A percentile compares a stretch with the other conserved stretches of the same genome.
phyloP scores from a whole-genome alignment of 2,888 invertebrate species.

The Noctua janthina region DNA sequence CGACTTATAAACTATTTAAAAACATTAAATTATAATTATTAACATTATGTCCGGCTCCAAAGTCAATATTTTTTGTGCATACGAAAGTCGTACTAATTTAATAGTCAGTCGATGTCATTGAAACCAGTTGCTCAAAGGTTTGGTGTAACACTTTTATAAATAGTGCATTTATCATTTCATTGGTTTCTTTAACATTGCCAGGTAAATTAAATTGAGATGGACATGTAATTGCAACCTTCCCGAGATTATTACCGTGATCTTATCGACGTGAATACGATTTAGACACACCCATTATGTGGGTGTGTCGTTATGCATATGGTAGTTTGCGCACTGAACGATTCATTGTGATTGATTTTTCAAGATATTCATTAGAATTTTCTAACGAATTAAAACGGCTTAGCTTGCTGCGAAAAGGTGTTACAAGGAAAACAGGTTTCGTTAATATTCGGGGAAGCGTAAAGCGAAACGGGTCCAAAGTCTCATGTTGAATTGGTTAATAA shows the following conservation, averaged over 20 bases:
- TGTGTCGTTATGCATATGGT: too few relatives aligned
- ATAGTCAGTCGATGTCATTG: conserved; percentile 17
- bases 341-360: background rate
- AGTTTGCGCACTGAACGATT: too few relatives aligned
- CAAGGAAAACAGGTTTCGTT: conserved; percentile 31
- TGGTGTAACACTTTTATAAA: too few relatives aligned
- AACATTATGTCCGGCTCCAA: conserved; percentile 35
- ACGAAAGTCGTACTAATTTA: conserved; percentile 39
- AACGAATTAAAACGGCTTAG: background rate
- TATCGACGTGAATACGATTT: too few relatives aligned
- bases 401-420: background rate
- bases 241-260: too few relatives aligned
- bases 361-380: background rate
- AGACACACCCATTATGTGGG: too few relatives aligned
- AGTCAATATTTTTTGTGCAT: conserved; percentile 36
- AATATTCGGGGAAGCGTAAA: conserved; percentile 61
- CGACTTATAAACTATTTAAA: background rate
- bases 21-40: conserved; percentile 27
- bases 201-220: too few relatives aligned
- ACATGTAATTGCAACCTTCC: too few relatives aligned
- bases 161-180: too few relatives aligned
- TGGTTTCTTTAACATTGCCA: too few relatives aligned
- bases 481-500: conserved; percentile 86
- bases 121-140: too few relatives aligned
- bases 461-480: conserved; percentile 80